Base-by-base conservation (phyloP, 2,888 invertebrate species). In the Sisyra nigra region DNA sequence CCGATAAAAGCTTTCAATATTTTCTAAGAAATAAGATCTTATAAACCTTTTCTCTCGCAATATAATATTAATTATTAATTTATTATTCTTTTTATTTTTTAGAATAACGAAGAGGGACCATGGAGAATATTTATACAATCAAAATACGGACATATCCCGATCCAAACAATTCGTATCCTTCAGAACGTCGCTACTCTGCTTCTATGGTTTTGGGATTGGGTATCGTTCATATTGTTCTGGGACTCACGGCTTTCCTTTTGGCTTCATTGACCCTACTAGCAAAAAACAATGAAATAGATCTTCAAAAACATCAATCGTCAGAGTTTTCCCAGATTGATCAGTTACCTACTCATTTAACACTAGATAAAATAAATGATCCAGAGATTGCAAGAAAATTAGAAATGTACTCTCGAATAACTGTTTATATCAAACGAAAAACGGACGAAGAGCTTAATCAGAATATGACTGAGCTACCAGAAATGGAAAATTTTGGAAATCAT, bases 121-220 rank as follows among this genome's bases (percentile, higher is more conserved):
- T 76, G 76, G 76, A 78, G 64, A 74, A 74, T 60, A 72, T 76
- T 13, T 77, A 74, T 54, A 75, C 76, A 49, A 72, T 78, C 46
- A 74, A 73, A 64, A 74, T 76, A 53, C 72, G 72, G 56, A 71
- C 74, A 7, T 70, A 72, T 55, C 72, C 72, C 2, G 69, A 73
- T 50, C 67, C 72, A 2, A 63, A 71, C 46, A 61, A 63, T n/a
- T 53, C 72, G 30, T 76, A 74, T 50, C 78, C 78, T 1, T 77
- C 77, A 1, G 78, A 79, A 55, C 59, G 77, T 48, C 62, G 76
- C 43, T 78, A 78, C 53, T 77, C 77, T 0, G 76, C 78, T 1
- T 75, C 76, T 0, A 76, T 74, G 0, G 76, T 78, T 1, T 68
- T 74, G 3, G 78, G 78, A 1, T 54, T 79, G 31, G 72, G 74